phyloP scores from a whole-genome alignment of 2,113 vertebrate species.

The Lampris megalopsis region DNA sequence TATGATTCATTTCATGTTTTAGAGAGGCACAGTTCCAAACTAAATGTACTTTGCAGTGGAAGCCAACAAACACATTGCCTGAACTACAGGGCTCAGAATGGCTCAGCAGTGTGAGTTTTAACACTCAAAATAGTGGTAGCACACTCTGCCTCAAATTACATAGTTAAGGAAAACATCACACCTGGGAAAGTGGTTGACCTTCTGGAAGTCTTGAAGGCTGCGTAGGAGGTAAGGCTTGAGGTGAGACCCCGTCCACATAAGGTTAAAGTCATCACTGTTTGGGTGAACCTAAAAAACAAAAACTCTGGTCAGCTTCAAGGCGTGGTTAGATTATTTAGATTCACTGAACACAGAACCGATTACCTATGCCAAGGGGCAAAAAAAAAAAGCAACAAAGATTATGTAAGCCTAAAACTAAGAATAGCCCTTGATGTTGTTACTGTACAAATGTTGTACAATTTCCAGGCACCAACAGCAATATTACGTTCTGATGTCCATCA shows the following conservation, averaged over 20 bases:
- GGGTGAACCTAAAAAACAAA: slow-evolving; percentile 87
- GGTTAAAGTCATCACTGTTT: slow-evolving; percentile 93
- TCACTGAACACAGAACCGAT: slow-evolving; percentile 11
- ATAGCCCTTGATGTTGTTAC: neutral
- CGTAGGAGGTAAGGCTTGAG: slow-evolving; percentile 93
- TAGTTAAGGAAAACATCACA: slow-evolving; percentile 59
- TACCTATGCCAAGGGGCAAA: slow-evolving; percentile 3
- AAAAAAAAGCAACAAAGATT: slow-evolving; percentile 13
- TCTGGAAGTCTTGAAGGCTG: slow-evolving; percentile 93
- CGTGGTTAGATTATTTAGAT: slow-evolving; percentile 1
- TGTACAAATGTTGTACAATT: slow-evolving; percentile 19
- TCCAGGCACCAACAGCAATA: slow-evolving; percentile 32
- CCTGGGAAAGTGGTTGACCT: slow-evolving; percentile 99
- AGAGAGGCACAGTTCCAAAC: slow-evolving; percentile 62
- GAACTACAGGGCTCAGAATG: slow-evolving; percentile 41
- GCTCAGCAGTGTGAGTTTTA: slow-evolving; percentile 58
- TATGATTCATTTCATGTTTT: slow-evolving; percentile 72
- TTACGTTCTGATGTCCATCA: slow-evolving; percentile 46
- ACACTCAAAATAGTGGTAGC: slow-evolving; percentile 40
- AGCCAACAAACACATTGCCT: slow-evolving; percentile 67
- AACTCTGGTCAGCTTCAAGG: neutral
- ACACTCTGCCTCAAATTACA: neutral
- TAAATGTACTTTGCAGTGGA: slow-evolving; percentile 60
- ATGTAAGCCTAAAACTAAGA: slow-evolving; percentile 3
- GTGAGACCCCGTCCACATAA: slow-evolving; percentile 99